Evolutionary conservation across 2,113 vertebrate species (phyloP).

Genomic region (Brachypodius melanocephalos): DNA sequence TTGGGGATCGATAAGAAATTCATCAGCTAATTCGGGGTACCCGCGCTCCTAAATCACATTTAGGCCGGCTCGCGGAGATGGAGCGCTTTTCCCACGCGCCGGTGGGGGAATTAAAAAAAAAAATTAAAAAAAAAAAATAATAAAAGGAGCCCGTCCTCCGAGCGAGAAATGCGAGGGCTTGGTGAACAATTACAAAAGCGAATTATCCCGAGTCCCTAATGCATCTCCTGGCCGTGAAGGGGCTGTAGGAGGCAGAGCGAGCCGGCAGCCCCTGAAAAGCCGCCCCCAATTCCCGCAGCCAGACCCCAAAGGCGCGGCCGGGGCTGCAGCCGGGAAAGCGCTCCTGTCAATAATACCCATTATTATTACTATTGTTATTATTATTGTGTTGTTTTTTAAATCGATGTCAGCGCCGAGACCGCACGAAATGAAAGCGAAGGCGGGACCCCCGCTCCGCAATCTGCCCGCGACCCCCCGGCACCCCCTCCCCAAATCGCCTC

Average conservation of each 20-base stretch:
- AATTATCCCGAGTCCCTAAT: not conserved
- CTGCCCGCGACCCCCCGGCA: not conserved
- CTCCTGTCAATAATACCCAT: accelerated
- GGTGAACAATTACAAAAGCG: constrained; percentile 44
- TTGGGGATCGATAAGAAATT: too few species aligned
- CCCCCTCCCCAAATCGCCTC: not conserved
- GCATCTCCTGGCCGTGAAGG: not conserved
- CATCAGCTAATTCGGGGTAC: too few species aligned
- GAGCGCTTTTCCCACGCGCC: too few species aligned
- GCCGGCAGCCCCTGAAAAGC: not conserved
- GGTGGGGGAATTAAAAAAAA: not conserved
- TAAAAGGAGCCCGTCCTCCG: not conserved
- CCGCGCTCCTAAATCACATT: too few species aligned
- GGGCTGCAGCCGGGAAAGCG: not conserved
- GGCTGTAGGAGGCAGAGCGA: too few species aligned
- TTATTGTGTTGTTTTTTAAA: too few species aligned
- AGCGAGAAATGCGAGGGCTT: not conserved
- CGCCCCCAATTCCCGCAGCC: not conserved
- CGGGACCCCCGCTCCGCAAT: not conserved
- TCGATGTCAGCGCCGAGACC: not conserved
- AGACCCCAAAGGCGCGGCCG: not conserved
- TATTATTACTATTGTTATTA: not conserved
- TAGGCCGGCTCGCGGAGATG: too few species aligned
- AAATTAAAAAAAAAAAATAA: not conserved
- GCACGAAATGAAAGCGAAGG: not conserved